Base-by-base conservation (phyloP, 2,797 vertebrate genomes). In the Ptychadena robeensis region DNA sequence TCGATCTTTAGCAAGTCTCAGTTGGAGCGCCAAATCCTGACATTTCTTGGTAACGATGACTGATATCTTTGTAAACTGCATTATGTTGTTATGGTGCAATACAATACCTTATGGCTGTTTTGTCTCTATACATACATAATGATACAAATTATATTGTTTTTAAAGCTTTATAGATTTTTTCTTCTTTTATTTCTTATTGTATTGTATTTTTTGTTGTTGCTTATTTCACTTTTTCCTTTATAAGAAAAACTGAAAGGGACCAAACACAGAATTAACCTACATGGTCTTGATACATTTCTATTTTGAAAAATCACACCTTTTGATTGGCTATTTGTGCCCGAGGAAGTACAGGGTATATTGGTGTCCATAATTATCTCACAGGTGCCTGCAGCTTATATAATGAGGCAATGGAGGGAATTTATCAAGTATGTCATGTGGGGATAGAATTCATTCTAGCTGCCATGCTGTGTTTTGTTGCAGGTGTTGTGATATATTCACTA, bases 11-110 rank as follows among this genome's bases (percentile, higher is more conserved):
- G 63, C 32, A 22, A 70, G 12, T 63, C 65, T 69, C 81, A 22
- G 28, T 63, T 69, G 53, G 37, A 68, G 30, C 48, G 9, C 22
- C 32, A 44, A 34, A 70, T 63, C 66, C 35, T 82, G 72, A 68
- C 81, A 82, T 69, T 63, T 70, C 53, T 69, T 27, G 18, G 34
- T 76, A 82, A 82, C 64, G 27, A 75, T 75, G 64, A 82, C 65
- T 75, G 64, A 82, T 82, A 75, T 82, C 80, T 82, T 82, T 69
- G 63, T 81, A 67, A 59, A 67, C 40, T 10, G 48, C 65, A 61
- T 82, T 59, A 53, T 40, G 25, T 25, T 40, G 67, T 64, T 74
- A 81, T 34, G 7, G 35, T 63, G 34, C 18, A 53, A 15, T 38
- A 31, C 35, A 71, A 63, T 40, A 32, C 68, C 12, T 25, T 40